Percentiles rank a stretch among this genome's conserved stretches.
phyloP scores from a whole-genome alignment of 2,888 invertebrate species.

The Temnothorax ravouxi region DNA sequence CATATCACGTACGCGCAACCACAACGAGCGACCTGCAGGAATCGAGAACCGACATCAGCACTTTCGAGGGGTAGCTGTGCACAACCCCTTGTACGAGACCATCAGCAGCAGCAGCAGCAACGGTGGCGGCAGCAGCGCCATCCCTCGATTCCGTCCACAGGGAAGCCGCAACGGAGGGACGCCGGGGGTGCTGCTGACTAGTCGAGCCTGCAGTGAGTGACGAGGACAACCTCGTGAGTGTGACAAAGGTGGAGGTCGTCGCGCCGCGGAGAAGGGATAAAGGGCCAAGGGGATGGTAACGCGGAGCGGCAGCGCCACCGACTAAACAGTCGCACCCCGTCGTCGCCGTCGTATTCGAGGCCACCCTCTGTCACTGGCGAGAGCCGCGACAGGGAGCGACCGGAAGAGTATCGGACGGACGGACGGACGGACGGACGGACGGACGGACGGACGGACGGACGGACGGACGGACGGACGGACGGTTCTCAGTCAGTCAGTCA shows the following conservation, averaged over 20 bases:
- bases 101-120: constrained; percentile 61
- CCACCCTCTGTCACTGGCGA: constrained; percentile 80
- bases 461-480: constrained; percentile 68
- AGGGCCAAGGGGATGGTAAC: constrained; percentile 64
- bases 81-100: constrained; percentile 70
- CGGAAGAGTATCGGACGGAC: constrained; percentile 69
- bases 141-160: constrained; percentile 71
- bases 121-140: constrained; percentile 68
- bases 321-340: constrained; percentile 80
- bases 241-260: constrained; percentile 60
- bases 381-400: constrained; percentile 77
- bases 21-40: constrained; percentile 69
- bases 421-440: constrained; percentile 68
- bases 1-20: constrained; percentile 30
- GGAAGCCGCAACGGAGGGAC: constrained; percentile 79
- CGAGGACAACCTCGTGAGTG: constrained; percentile 33
- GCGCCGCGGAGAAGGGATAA: constrained; percentile 60
- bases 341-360: constrained; percentile 78
- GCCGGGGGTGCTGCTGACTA: constrained; percentile 65
- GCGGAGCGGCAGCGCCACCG: constrained; percentile 73
- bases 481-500: constrained; percentile 67
- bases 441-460: constrained; percentile 66
- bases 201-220: constrained; percentile 36
- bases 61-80: constrained; percentile 76
- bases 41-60: constrained; percentile 75